Evolutionary conservation across 1,140 invertebrate species (phyloP), one percentile per base, ranked within the genome.

Genomic region (Leptopilina clavipes): DNA sequence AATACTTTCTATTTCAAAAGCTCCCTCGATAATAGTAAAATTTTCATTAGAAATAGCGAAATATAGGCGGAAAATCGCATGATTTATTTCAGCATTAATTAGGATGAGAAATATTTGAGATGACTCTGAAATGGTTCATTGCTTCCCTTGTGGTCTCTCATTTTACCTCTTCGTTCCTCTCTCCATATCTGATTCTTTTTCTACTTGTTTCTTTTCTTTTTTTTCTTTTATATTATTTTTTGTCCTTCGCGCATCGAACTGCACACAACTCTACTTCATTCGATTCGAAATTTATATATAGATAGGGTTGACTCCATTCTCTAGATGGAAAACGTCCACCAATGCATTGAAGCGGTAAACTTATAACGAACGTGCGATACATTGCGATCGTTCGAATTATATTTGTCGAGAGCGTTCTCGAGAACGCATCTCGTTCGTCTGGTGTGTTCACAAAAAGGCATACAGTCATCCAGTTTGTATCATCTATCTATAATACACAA

Each of bases 311-410:
- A 65, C 59, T 65, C 59, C 48, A 52, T 48, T 71, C 45, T 25
- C 48, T 52, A 71, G 77, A 75, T 75, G 71, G 74, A 72, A 79
- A 76, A 79, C 74, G 75, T 79, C 77, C 74, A 76, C 65, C 77
- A 72, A 59, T 73, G 48, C 75, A 72, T 72, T 76, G 75, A 75
- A 79, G 76, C 76, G 75, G 73, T 73, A 79, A 76, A 79, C 79
- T 77, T 80, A 80, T 80, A 80, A 77, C 79, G 79, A 80, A 80
- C 79, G 79, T 76, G 79, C 79, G 77, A 80, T 77, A 80, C 79
- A 77, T 80, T 72, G 72, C 75, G 73, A 79, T 79, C 79, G 76
- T 73, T 80, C 79, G 79, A 80, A 80, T 80, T 77, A 77, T 76
- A 77, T 80, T 71, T 76, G 79, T 56, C 75, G 78, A 79, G 78